Conservation (phyloP, 2,113 vertebrate genomes). For the Vidua macroura region DNA sequence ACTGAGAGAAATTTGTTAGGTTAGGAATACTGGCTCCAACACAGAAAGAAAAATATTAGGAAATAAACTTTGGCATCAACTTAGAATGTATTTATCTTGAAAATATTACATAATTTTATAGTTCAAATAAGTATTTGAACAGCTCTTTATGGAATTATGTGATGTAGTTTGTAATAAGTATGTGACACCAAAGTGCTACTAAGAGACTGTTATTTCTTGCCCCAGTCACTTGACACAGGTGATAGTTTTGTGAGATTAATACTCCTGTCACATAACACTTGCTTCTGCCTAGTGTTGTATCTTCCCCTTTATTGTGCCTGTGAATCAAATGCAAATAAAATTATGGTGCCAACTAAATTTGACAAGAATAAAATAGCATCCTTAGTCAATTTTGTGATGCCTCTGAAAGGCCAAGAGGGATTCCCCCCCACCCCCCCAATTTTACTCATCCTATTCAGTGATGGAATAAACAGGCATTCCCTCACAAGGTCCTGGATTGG, state of each 20-base stretch:
- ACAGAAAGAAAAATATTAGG: background rate
- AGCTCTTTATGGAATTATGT: background rate
- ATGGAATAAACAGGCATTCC: background rate
- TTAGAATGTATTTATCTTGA: background rate
- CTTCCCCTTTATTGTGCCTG: background rate
- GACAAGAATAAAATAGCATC: constrained; percentile 11
- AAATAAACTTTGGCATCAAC: background rate
- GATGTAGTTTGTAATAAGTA: background rate
- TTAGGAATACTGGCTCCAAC: background rate
- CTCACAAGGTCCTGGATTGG: background rate
- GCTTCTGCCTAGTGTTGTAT: background rate
- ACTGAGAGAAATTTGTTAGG: background rate
- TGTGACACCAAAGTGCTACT: background rate
- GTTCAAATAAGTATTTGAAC: constrained; percentile 3
- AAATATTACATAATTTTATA: background rate
- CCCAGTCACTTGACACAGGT: background rate
- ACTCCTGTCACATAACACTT: constrained; percentile 2
- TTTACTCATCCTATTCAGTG: background rate
- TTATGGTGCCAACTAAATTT: background rate
- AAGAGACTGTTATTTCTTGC: constrained; percentile 17
- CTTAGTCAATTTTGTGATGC: background rate
- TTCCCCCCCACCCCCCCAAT: background rate
- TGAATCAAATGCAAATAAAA: constrained; percentile 49
- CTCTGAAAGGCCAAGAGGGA: background rate
- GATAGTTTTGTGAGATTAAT: constrained; percentile 36